phyloP scores from a whole-genome alignment of 2,888 invertebrate genomes.

The Diloba caeruleocephala region DNA sequence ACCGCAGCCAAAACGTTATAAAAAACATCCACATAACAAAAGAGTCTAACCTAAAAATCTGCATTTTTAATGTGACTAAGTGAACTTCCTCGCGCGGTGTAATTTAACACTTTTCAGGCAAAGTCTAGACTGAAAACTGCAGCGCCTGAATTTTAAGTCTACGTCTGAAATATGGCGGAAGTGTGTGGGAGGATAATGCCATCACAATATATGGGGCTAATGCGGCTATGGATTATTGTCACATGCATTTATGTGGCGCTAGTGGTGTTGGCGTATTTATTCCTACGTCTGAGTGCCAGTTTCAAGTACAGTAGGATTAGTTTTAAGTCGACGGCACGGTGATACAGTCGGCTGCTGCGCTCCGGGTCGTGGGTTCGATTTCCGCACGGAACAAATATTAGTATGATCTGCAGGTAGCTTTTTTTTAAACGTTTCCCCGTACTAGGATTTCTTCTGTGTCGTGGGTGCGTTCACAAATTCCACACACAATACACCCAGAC shows the following conservation, averaged over 20 bases:
- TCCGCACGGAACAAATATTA: no score
- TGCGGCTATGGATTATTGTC: conserved; percentile 42
- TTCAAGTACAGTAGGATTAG: no score
- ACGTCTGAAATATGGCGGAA: conserved; percentile 56
- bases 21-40: conserved; percentile 15
- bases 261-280: not conserved
- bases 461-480: no score
- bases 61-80: conserved; percentile 62
- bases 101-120: conserved; percentile 58
- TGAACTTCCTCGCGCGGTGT: conserved; percentile 47
- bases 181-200: conserved; percentile 51
- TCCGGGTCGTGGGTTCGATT: no score
- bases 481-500: no score
- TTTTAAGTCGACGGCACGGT: no score
- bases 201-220: conserved; percentile 48
- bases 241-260: conserved; percentile 13
- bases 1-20: not conserved
- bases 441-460: no score
- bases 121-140: conserved; percentile 63
- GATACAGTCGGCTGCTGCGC: no score
- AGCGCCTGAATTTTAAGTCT: conserved; percentile 64
- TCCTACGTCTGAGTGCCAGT: not conserved
- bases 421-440: no score
- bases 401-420: no score
- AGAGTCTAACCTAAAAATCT: conserved; percentile 49